These are phyloP conservation scores for Actenoides lindsayi DNA, from an alignment of 2,113 vertebrate species.

Conservation along the genomic window DNA sequence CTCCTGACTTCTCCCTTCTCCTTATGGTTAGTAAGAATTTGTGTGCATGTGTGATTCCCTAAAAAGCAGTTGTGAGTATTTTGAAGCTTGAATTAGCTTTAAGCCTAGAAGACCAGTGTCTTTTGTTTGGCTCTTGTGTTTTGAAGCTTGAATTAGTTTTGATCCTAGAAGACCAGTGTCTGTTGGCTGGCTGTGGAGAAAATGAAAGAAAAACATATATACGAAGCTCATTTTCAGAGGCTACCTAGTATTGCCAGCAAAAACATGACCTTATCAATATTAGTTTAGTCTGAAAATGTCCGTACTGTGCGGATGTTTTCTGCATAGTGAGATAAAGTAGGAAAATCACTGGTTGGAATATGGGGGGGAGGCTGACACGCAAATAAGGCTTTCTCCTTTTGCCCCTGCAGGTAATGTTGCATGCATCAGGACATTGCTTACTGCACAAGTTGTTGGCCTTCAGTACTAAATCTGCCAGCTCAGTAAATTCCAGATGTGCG, in stretches of 20 bases:
- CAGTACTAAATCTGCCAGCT: constrained; percentile 64
- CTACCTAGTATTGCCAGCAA: not conserved
- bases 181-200: not conserved
- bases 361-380: not conserved
- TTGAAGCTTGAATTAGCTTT: not conserved
- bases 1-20: not conserved
- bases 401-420: not conserved
- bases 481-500: constrained; percentile 72
- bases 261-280: not conserved
- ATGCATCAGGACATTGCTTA: not conserved
- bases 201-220: not conserved
- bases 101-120: not conserved
- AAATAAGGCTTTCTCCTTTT: not conserved
- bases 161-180: not conserved
- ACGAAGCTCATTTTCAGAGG: not conserved
- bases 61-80: not conserved
- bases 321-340: not conserved
- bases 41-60: not conserved
- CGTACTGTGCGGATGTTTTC: not conserved
- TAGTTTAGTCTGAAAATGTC: not conserved
- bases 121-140: not conserved
- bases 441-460: constrained; percentile 27
- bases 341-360: not conserved
- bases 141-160: not conserved
- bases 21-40: not conserved